These are phyloP conservation scores for Bombus haemorrhoidalis DNA, from an alignment of 1,140 invertebrate species.

Conservation along the genomic window DNA sequence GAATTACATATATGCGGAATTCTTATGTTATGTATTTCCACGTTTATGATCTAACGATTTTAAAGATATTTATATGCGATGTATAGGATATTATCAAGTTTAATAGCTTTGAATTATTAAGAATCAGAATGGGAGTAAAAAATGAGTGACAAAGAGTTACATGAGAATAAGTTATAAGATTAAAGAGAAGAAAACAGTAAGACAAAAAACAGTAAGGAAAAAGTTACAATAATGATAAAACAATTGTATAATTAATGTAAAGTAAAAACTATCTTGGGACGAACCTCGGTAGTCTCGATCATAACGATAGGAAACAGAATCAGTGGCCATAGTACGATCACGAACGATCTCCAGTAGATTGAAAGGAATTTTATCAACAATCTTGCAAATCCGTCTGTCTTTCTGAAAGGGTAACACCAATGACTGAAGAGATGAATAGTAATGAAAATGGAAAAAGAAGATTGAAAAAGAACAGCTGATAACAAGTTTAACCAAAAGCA, in stretches of 20 bases:
- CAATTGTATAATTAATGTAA: not conserved
- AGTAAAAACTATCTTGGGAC: not conserved
- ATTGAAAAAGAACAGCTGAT: no score
- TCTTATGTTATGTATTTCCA: no score
- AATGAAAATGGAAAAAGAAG: not conserved
- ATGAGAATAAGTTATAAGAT: no score
- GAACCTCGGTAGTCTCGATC: conserved; percentile 48
- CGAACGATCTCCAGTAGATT: conserved; percentile 86
- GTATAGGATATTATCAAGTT: no score
- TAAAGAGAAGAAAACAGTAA: not conserved
- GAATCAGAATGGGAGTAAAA: no score
- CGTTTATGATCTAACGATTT: no score
- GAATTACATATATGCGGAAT: no score
- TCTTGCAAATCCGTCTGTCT: conserved; percentile 48
- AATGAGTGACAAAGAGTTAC: no score
- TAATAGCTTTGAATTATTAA: no score
- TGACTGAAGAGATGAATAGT: not conserved
- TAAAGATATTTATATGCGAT: no score
- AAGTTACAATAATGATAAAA: not conserved
- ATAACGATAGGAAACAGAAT: conserved; percentile 82
- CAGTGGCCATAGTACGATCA: conserved; percentile 85
- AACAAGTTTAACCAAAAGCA: no score
- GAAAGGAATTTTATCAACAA: conserved; percentile 71
- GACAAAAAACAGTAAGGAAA: no score
- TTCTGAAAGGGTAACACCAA: conserved; percentile 60